A percentile compares a stretch with the other conserved stretches of the same genome.
These are phyloP conservation scores for Synchiropus splendidus DNA, from an alignment of 2,113 vertebrate genomes.

Conservation along the genomic window DNA sequence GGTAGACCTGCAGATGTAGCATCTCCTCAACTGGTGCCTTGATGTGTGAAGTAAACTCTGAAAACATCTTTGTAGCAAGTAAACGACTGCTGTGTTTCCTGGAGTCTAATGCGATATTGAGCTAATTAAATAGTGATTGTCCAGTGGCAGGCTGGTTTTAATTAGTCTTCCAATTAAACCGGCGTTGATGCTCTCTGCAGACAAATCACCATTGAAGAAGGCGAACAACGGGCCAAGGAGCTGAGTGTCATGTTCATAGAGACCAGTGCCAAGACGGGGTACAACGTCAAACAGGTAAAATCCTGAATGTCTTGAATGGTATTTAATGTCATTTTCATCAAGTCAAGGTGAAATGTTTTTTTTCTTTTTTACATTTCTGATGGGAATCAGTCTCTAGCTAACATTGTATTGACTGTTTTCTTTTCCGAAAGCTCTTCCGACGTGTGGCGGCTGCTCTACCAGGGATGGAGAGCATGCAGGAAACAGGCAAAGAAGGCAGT, in stretches of 20 bases:
- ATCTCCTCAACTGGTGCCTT: too few relatives aligned
- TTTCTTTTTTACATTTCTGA: not conserved
- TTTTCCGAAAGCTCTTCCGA: slow-evolving; percentile 73
- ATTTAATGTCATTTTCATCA: not conserved
- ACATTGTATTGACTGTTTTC: not conserved
- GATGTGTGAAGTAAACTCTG: too few relatives aligned
- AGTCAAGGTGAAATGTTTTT: not conserved
- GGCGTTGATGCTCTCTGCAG: slow-evolving; percentile 43
- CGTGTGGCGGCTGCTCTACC: slow-evolving; percentile 84
- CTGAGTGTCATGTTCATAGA: slow-evolving; percentile 92
- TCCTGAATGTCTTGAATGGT: too few relatives aligned
- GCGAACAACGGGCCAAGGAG: slow-evolving; percentile 84
- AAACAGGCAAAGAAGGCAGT: slow-evolving; percentile 90
- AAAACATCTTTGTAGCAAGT: too few relatives aligned
- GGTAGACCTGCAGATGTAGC: too few relatives aligned
- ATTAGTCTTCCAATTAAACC: not conserved
- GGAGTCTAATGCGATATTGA: too few relatives aligned
- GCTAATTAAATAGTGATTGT: too few relatives aligned
- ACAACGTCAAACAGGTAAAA: slow-evolving; percentile 76
- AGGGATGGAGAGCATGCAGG: slow-evolving; percentile 86
- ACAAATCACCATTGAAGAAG: slow-evolving; percentile 88
- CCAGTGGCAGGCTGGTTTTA: slow-evolving; percentile 20
- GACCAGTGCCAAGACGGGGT: slow-evolving; percentile 72
- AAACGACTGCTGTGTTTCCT: too few relatives aligned
- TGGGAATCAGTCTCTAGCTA: not conserved